Evolutionary conservation across 2,797 vertebrate genomes (phyloP).

Genomic region (Alfaro cultratus): DNA sequence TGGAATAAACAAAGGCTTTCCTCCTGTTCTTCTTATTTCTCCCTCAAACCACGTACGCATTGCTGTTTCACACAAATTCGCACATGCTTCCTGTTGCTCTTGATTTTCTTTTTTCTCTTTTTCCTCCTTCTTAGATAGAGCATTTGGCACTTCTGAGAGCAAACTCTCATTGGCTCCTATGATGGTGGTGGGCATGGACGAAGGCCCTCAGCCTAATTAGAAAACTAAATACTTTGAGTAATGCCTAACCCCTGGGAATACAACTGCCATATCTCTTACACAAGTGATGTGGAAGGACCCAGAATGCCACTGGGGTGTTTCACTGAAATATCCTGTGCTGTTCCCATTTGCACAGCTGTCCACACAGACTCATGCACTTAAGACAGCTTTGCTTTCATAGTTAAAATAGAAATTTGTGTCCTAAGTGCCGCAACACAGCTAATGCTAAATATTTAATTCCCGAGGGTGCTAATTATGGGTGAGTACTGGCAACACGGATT

Average conservation of each 20-base stretch:
- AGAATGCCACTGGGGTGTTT: slow-evolving; percentile 92
- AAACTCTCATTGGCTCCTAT: slow-evolving; percentile 77
- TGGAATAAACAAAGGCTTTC: slow-evolving; percentile 90
- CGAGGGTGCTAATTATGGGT: slow-evolving; percentile 98
- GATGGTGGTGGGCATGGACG: slow-evolving; percentile 75
- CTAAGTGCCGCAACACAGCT: slow-evolving; percentile 98
- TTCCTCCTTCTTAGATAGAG: slow-evolving; percentile 38
- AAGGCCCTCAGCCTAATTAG: slow-evolving; percentile 93
- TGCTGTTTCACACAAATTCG: slow-evolving; percentile 58
- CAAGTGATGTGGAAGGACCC: slow-evolving; percentile 89
- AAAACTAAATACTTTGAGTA: slow-evolving; percentile 97
- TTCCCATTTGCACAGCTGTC: slow-evolving; percentile 96
- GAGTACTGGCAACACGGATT: slow-evolving; percentile 98
- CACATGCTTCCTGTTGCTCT: slow-evolving; percentile 57
- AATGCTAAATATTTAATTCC: slow-evolving; percentile 99
- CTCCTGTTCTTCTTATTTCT: slow-evolving; percentile 55
- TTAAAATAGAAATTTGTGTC: slow-evolving; percentile 99
- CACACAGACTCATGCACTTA: slow-evolving; percentile 91
- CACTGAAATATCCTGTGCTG: slow-evolving; percentile 91
- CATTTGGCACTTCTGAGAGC: slow-evolving; percentile 73
- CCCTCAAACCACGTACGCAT: slow-evolving; percentile 57
- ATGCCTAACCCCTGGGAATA: slow-evolving; percentile 91
- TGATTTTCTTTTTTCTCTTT: slow-evolving; percentile 31
- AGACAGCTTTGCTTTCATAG: slow-evolving; percentile 95
- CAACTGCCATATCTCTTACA: slow-evolving; percentile 94